Conservation (phyloP, 2,797 vertebrate genomes). For the Varecia variegata region DNA sequence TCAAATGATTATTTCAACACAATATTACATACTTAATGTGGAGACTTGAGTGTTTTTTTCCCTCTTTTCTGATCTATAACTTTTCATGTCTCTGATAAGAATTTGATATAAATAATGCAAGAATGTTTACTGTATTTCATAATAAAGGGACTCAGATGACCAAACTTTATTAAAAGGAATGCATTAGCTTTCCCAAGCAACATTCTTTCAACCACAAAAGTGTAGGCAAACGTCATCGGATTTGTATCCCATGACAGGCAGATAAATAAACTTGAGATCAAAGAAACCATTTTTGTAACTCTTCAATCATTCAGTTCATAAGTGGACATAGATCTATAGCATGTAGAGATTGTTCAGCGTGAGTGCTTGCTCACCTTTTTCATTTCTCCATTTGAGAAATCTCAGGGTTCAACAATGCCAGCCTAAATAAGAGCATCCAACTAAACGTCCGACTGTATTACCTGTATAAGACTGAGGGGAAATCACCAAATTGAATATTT, state of each 20-base stretch:
- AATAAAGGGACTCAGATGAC: not conserved
- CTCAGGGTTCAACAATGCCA: not conserved
- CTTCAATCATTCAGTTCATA: not conserved
- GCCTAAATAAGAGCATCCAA: not conserved
- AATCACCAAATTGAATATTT: not conserved
- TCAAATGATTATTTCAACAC: not conserved
- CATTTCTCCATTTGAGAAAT: not conserved
- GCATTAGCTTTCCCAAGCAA: not conserved
- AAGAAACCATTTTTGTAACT: conserved; percentile 38
- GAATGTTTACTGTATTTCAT: conserved; percentile 24
- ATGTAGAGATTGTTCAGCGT: not conserved
- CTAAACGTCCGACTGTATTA: not conserved
- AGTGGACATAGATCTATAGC: not conserved
- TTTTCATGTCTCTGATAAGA: not conserved
- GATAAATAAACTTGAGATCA: not conserved
- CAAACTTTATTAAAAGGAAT: conserved; percentile 9
- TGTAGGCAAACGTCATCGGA: not conserved
- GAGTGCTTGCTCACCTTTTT: not conserved
- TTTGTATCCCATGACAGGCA: not conserved
- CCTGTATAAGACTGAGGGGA: not conserved
- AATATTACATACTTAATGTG: not conserved
- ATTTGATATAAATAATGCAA: not conserved
- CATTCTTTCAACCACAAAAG: not conserved
- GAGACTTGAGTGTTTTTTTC: not conserved
- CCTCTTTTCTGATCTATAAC: not conserved